Percentiles rank a stretch among this genome's conserved stretches.
Conservation (phyloP, 2,888 invertebrate species). For the Mythimna lalbum region DNA sequence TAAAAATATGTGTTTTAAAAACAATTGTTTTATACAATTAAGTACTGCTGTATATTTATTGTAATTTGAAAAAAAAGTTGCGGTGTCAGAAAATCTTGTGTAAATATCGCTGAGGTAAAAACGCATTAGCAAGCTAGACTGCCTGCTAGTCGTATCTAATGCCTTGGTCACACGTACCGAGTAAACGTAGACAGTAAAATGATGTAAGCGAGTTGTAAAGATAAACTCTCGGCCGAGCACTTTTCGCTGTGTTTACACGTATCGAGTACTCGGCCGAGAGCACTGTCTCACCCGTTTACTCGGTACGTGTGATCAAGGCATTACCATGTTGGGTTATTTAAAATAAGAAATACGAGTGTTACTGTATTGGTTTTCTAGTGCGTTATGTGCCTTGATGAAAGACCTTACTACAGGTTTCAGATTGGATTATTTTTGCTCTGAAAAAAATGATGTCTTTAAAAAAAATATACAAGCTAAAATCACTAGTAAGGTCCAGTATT, state of each 20-base stretch:
- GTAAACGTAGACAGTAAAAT: too few relatives aligned
- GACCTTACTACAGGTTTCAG: slow-evolving; percentile 2
- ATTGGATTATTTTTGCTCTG: slow-evolving; percentile 1
- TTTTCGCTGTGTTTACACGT: too few relatives aligned
- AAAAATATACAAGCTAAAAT: slow-evolving; percentile 30
- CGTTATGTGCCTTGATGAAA: slow-evolving; percentile 14
- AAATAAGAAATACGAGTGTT: not conserved
- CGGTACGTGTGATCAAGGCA: too few relatives aligned
- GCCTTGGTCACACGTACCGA: too few relatives aligned
- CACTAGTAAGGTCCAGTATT: not conserved
- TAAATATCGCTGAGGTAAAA: slow-evolving; percentile 6
- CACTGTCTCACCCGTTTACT: too few relatives aligned
- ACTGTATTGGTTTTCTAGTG: slow-evolving; percentile 25
- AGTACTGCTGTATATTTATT: too few relatives aligned
- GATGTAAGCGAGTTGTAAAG: too few relatives aligned
- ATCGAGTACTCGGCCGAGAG: too few relatives aligned
- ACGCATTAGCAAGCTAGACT: not conserved
- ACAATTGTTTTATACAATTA: too few relatives aligned
- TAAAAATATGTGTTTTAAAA: too few relatives aligned
- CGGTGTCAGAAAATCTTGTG: not conserved
- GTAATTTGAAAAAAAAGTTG: not conserved
- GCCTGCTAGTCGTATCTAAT: not conserved
- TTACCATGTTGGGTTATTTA: slow-evolving; percentile 6
- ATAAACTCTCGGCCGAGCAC: too few relatives aligned
- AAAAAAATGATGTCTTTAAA: not conserved